These are phyloP conservation scores for Globodera rostochiensis DNA, from an alignment of 1,140 invertebrate species.

Conservation along the genomic window DNA sequence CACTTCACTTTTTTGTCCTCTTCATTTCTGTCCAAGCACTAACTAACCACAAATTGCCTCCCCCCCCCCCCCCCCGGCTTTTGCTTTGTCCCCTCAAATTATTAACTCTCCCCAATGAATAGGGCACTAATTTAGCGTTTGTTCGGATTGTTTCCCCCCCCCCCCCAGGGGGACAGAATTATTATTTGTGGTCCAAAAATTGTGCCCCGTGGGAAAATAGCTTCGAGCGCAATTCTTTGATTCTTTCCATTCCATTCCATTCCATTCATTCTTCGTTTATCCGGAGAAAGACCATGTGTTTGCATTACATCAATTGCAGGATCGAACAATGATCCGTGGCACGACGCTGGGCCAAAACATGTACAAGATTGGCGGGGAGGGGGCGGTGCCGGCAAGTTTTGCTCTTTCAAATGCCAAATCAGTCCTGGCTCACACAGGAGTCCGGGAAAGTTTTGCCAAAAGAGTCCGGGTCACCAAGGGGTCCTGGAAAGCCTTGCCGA, in stretches of 20 bases:
- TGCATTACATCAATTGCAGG: conserved; percentile 6
- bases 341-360: conserved; percentile 49
- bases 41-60: not conserved
- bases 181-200: too few species aligned
- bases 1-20: too few species aligned
- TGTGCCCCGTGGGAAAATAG: not conserved
- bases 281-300: not conserved
- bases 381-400: not conserved
- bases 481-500: too few species aligned
- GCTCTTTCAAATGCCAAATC: not conserved
- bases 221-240: not conserved
- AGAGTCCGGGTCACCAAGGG: too few species aligned
- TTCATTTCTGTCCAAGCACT: not conserved
- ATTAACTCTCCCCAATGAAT: not conserved
- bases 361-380: conserved; percentile 26
- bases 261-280: not conserved
- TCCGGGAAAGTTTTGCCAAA: too few species aligned
- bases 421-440: too few species aligned
- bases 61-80: too few species aligned
- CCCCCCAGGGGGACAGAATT: too few species aligned
- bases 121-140: not conserved
- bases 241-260: not conserved
- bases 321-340: conserved; percentile 35
- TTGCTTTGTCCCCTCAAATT: not conserved
- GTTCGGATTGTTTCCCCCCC: too few species aligned